Evolutionary conservation across 1,140 invertebrate species (phyloP).

Genomic region (Orchestia grillus): DNA sequence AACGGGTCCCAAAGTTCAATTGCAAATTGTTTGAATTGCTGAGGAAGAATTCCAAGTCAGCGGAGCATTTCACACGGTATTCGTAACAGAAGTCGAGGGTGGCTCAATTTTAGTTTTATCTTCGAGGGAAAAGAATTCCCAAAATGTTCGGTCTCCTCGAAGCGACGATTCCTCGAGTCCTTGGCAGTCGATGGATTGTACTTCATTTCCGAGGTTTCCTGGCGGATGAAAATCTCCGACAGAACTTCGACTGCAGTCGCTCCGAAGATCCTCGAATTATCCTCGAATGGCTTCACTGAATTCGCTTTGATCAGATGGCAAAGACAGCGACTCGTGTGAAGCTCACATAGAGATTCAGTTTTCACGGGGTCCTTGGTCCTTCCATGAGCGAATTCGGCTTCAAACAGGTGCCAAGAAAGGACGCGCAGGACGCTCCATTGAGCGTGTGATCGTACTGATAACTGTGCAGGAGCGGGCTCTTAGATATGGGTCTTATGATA

Average conservation of each 20-base stretch:
- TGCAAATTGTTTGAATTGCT: not conserved
- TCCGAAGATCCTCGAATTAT: conserved; percentile 11
- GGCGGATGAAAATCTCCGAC: not conserved
- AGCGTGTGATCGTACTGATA: not conserved
- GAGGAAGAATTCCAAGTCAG: conserved; percentile 18
- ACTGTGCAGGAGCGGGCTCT: too few species aligned
- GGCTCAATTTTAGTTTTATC: not conserved
- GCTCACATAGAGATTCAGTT: not conserved
- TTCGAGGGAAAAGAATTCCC: not conserved
- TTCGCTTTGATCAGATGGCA: conserved; percentile 1
- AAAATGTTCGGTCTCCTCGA: not conserved
- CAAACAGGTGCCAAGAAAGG: not conserved
- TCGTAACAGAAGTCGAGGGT: not conserved
- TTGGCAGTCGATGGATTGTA: not conserved
- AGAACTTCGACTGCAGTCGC: not conserved
- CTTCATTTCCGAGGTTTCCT: conserved; percentile 21
- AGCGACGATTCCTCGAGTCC: not conserved
- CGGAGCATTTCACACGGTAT: conserved; percentile 3
- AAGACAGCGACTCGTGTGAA: not conserved
- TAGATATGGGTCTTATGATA: too few species aligned
- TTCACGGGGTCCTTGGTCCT: not conserved
- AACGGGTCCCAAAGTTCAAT: not conserved
- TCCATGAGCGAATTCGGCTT: not conserved
- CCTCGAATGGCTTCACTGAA: not conserved
- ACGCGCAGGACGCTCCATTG: too few species aligned